Percentiles rank a stretch among this genome's conserved stretches.
These are phyloP conservation scores for Dascyllus trimaculatus DNA, from an alignment of 2,113 vertebrate species.

Conservation along the genomic window DNA sequence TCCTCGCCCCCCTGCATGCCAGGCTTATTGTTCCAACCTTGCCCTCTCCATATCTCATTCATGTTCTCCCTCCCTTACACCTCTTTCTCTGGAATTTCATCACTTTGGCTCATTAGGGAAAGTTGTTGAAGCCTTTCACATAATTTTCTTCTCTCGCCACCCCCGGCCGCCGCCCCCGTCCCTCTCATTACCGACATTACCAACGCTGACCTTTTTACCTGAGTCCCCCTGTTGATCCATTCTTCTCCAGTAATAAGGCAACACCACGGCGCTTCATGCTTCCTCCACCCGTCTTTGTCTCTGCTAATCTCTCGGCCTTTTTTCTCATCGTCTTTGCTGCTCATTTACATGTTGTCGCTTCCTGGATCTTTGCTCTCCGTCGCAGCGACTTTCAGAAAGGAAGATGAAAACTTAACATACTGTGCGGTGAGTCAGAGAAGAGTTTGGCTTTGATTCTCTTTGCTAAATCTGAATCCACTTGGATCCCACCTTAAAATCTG, in stretches of 20 bases:
- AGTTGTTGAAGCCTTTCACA: conserved; percentile 21
- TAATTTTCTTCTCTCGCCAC: conserved; percentile 6
- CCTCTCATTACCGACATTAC: not conserved
- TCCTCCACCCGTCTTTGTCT: not conserved
- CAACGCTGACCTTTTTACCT: not conserved
- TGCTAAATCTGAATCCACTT: too few relatives aligned
- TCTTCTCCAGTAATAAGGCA: conserved; percentile 21
- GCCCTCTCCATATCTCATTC: not conserved
- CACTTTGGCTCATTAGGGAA: conserved; percentile 51
- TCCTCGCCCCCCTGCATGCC: not conserved
- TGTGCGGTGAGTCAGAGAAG: too few relatives aligned
- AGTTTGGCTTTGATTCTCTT: too few relatives aligned
- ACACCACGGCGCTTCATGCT: conserved; percentile 8
- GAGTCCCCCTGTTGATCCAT: conserved; percentile 16
- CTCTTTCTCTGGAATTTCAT: conserved; percentile 23
- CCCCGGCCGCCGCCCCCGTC: not conserved
- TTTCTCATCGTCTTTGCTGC: not conserved
- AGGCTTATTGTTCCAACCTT: not conserved
- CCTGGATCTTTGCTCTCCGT: not conserved
- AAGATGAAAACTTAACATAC: too few relatives aligned
- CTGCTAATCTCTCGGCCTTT: not conserved
- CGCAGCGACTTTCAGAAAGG: not conserved
- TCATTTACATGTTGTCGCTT: not conserved
- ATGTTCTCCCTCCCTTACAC: not conserved
- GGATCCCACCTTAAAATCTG: too few relatives aligned